These are phyloP conservation scores for Carassius carassius DNA, from an alignment of 2,113 vertebrate species.

Conservation along the genomic window DNA sequence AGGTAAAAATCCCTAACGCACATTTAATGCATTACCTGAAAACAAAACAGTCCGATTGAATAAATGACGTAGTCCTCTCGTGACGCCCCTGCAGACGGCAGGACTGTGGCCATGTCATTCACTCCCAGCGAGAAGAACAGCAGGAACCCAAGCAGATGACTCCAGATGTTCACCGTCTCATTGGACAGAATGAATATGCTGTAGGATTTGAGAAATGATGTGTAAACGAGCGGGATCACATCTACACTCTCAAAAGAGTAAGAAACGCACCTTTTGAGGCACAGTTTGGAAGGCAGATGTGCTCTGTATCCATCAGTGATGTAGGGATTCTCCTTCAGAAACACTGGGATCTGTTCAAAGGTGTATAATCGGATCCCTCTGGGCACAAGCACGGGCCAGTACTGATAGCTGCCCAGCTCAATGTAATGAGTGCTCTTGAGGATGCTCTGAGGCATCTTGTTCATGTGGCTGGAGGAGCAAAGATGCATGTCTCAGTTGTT, in stretches of 20 bases:
- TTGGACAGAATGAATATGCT: constrained; percentile 97
- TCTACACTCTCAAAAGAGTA: background rate
- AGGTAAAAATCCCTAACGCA: no score
- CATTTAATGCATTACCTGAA: constrained; percentile 79
- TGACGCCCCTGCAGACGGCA: constrained; percentile 87
- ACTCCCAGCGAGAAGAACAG: constrained; percentile 91
- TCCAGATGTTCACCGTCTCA: constrained; percentile 98
- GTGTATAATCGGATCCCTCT: constrained; percentile 93
- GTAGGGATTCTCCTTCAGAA: constrained; percentile 95
- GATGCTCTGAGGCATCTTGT: constrained; percentile 87
- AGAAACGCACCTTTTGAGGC: constrained; percentile 85
- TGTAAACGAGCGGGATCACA: background rate
- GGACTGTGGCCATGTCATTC: constrained; percentile 85
- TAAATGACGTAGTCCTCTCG: constrained; percentile 96
- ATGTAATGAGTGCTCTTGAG: constrained; percentile 90
- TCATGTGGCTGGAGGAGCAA: constrained; percentile 14
- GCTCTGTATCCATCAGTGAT: constrained; percentile 98
- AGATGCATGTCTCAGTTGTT: no score
- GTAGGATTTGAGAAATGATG: constrained; percentile 42
- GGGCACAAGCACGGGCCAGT: constrained; percentile 94
- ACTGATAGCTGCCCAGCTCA: constrained; percentile 91
- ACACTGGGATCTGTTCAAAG: constrained; percentile 93
- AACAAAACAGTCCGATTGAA: constrained; percentile 93
- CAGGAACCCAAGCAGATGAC: constrained; percentile 92
- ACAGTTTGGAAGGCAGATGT: constrained; percentile 91